phyloP scores from a whole-genome alignment of 2,113 vertebrate species.

The Myanophis thanlyinensis region DNA sequence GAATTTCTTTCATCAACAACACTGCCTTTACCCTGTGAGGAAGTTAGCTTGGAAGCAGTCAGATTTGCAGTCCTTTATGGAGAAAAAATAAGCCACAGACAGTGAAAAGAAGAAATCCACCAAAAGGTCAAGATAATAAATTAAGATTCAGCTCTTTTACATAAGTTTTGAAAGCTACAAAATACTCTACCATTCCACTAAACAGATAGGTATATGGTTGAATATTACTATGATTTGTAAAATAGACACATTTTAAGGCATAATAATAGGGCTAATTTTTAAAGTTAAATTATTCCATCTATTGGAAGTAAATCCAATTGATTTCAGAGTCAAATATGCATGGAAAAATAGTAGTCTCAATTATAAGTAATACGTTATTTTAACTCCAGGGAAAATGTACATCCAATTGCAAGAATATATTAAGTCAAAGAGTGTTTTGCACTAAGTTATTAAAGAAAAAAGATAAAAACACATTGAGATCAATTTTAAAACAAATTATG shows the following conservation, averaged over 20 bases:
- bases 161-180: conserved; percentile 44
- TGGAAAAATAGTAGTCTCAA: neutral
- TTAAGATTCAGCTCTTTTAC: conserved; percentile 47
- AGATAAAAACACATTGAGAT: neutral
- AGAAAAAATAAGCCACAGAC: conserved; percentile 59
- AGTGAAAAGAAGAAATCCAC: conserved; percentile 56
- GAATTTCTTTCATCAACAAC: conserved; percentile 79
- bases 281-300: neutral
- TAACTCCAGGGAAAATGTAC: neutral
- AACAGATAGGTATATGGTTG: neutral
- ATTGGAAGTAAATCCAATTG: neutral
- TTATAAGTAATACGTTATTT: conserved; percentile 11
- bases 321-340: neutral
- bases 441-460: conserved; percentile 16
- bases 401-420: neutral
- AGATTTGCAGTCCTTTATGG: conserved; percentile 75
- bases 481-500: neutral
- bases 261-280: conserved; percentile 16
- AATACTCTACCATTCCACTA: conserved; percentile 32
- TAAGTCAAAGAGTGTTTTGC: neutral
- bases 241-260: neutral
- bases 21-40: conserved; percentile 78
- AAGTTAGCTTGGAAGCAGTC: conserved; percentile 74
- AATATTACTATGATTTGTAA: neutral
- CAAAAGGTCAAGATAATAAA: conserved; percentile 60